Base-by-base conservation (phyloP, 2,113 vertebrate genomes). In the Okapia johnstoni region DNA sequence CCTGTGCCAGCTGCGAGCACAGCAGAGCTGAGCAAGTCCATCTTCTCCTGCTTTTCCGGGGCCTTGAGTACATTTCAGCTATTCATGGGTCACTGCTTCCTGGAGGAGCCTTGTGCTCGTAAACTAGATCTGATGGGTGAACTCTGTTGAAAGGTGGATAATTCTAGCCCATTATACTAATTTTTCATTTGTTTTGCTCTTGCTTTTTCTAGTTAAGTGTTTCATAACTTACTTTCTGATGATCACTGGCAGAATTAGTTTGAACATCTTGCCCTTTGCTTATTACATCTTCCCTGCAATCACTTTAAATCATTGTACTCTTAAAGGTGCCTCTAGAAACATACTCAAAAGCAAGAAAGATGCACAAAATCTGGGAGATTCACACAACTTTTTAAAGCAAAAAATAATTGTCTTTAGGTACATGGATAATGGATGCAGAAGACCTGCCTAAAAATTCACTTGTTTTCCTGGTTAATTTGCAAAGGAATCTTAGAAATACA, bases 401-500 rank as follows among this genome's bases (percentile, higher is more conserved):
- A 86, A 92, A 81, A 52, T 30, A 54, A n/a, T 52, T 92, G n/a
- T 85, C 57, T 63, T 60, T 9, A 30, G 21, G 60, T 25, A 94
- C 13, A 43, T 40, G 21, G 52, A 60, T 93, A 93, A 88, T 2
- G 13, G 46, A 93, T 85, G 23, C 17, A 94, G 85, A 87, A 85
- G 66, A 93, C 2, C 30, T 83, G 36, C 17, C 73, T 92, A 36
- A 93, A 92, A 70, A 21, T 90, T 81, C 17, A 26, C 77, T 84
- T 73, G 25, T 96, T 95, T 96, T 86, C 73, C 77, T 88, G 84
- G 33, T 91, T 94, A 85, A 70, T 94, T 43, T 93, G 14, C 91
- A 90, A 95, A 93, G 28, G 10, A 96, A 94, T 90, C 96, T 92
- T 87, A 66, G 40, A 96, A 95, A 81, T 43, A 76, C 57, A 85